phyloP scores from a whole-genome alignment of 2,113 vertebrate species.

The Prionailurus bengalensis region DNA sequence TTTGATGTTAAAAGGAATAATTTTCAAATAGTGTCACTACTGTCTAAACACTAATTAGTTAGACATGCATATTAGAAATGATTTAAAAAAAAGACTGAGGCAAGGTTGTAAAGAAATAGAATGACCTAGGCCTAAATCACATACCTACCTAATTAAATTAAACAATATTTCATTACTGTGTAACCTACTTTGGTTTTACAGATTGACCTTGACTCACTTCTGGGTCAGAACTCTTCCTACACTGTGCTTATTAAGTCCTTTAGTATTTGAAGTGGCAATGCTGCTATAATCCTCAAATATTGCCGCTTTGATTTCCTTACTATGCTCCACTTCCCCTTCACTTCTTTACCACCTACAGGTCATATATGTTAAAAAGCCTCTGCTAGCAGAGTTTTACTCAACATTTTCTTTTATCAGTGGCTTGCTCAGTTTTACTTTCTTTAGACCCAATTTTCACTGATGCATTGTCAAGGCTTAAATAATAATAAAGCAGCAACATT shows the following conservation, averaged over 20 bases:
- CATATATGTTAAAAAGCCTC: not conserved
- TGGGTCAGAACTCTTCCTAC: not conserved
- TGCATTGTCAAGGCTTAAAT: slow-evolving; percentile 32
- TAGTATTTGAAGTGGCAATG: not conserved
- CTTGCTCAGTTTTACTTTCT: slow-evolving; percentile 24
- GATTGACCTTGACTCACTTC: not conserved
- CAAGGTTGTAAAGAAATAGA: slow-evolving; percentile 44
- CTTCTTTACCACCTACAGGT: not conserved
- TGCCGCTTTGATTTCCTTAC: not conserved
- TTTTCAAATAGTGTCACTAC: not conserved
- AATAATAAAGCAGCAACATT: not conserved
- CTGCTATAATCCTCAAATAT: not conserved
- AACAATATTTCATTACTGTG: slow-evolving; percentile 25
- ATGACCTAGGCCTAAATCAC: not conserved
- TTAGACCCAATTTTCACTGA: not conserved
- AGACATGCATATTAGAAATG: slow-evolving; percentile 9
- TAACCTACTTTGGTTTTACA: slow-evolving; percentile 22
- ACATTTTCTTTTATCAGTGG: slow-evolving; percentile 19
- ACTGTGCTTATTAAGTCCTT: not conserved
- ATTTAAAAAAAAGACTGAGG: not conserved
- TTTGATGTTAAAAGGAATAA: slow-evolving; percentile 59
- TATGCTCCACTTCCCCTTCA: not conserved
- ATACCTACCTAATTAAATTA: slow-evolving; percentile 43
- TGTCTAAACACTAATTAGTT: slow-evolving; percentile 25
- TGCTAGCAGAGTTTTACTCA: not conserved